Base-by-base conservation (phyloP, 2,113 vertebrate genomes). In the Vireo altiloquus region DNA sequence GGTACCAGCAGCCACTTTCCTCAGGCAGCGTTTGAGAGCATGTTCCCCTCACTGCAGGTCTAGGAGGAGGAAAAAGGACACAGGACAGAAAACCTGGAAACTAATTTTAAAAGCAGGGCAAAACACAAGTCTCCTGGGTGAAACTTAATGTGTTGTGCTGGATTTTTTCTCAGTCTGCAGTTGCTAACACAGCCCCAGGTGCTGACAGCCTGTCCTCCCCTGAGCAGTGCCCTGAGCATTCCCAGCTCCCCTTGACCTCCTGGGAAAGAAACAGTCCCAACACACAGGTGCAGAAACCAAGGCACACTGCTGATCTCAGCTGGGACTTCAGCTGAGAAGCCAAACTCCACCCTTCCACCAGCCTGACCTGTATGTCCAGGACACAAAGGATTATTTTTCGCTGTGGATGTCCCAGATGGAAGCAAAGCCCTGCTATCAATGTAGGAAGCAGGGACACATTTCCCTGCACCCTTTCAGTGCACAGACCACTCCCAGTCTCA, bases 191-290 rank as follows among this genome's bases (percentile, higher is more conserved):
- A 65, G 68, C 68, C 54, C 47, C 68, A 8, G 0, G 1, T 80
- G 87, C 72, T 81, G 49, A 64, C 81, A 75, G 60, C 31, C 53
- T 70, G 60, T 72, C 53, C 76, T 89, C 39, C 75, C 44, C n/a
- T 1, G 0, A n/a, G 37, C 40, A 35, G 30, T 1, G 0, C 25
- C 4, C 39, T 0, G 1, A 72, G 40, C 71, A 54, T 31, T 82
- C n/a, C 63, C 64, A 44, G 52, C 65, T 85, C 59, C 27, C 6
- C 33, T 63, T 0, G 1, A 25, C 47, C 84, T 50, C 44, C 68
- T n/a, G 54, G 65, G 31, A 72, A 42, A 76, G 28, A 53, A 44
- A 53, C n/a, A 37, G 4, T 25, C 35, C 57, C 42, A 31, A 19
- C 7, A 12, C 37, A 44, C 27, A 7, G 0, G 3, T 19, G 50